Percentiles rank a stretch among this genome's conserved stretches.
Conservation (phyloP, 2,797 vertebrate species). For the Champsocephalus esox region DNA sequence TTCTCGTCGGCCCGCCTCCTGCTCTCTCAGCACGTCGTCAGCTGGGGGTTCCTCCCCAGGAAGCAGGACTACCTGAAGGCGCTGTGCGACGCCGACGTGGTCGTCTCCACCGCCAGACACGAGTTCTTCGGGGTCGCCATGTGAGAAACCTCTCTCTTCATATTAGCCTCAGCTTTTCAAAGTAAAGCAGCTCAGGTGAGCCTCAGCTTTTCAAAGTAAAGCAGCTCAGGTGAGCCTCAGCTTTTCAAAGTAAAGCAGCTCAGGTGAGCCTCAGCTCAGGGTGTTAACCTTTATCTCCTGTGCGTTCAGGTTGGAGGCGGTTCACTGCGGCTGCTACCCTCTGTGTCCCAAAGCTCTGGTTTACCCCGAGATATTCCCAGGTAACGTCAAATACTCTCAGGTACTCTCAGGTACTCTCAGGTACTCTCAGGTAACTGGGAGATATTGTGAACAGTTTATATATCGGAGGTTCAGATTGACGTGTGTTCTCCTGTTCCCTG, state of each 20-base stretch:
- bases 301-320: constrained; percentile 92
- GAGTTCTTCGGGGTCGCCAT: constrained; percentile 99
- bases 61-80: constrained; percentile 90
- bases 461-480: too few relatives aligned
- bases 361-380: constrained; percentile 97
- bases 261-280: too few relatives aligned
- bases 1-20: constrained; percentile 57
- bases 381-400: too few relatives aligned
- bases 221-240: too few relatives aligned
- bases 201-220: too few relatives aligned
- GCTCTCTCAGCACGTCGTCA: constrained; percentile 86
- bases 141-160: constrained; percentile 76
- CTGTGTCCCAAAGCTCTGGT: constrained; percentile 94
- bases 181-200: too few relatives aligned
- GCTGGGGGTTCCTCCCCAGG: constrained; percentile 94
- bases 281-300: too few relatives aligned
- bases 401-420: too few relatives aligned
- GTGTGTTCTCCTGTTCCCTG: constrained; percentile 60
- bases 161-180: too few relatives aligned
- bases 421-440: too few relatives aligned
- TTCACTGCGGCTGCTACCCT: constrained; percentile 95
- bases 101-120: constrained; percentile 95
- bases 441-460: too few relatives aligned
- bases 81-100: constrained; percentile 92
- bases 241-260: too few relatives aligned